Evolutionary conservation across 2,797 vertebrate species (phyloP).

Genomic region (Lagorchestes hirsutus): DNA sequence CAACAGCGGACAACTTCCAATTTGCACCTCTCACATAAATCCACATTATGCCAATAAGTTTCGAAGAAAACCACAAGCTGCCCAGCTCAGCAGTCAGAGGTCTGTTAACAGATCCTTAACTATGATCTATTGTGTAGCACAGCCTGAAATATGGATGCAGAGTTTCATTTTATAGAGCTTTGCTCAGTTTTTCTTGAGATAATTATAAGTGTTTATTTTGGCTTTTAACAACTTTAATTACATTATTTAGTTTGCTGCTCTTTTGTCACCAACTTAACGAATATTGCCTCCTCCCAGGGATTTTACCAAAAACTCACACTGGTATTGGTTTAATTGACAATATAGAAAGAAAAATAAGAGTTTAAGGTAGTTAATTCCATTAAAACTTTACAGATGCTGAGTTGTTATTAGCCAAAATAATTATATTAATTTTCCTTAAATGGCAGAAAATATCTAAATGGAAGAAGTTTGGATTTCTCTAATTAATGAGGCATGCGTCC

Average conservation of each 20-base stretch:
- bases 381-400: constrained; percentile 68
- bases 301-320: constrained; percentile 62
- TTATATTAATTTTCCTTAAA: constrained; percentile 72
- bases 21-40: constrained; percentile 90
- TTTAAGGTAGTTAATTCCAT: constrained; percentile 73
- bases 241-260: constrained; percentile 87
- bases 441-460: constrained; percentile 69
- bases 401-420: constrained; percentile 57
- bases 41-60: constrained; percentile 87
- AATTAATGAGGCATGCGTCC: constrained; percentile 71
- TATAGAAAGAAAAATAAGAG: constrained; percentile 55
- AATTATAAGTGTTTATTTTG: constrained; percentile 91
- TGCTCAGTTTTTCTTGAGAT: constrained; percentile 83
- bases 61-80: constrained; percentile 86
- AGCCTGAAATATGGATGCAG: constrained; percentile 82
- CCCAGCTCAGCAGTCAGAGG: constrained; percentile 84
- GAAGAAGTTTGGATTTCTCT: constrained; percentile 73
- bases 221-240: constrained; percentile 90
- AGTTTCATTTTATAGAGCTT: constrained; percentile 84
- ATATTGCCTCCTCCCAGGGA: constrained; percentile 73
- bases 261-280: constrained; percentile 83
- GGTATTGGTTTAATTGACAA: constrained; percentile 72
- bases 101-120: constrained; percentile 90
- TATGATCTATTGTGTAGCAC: constrained; percentile 86
- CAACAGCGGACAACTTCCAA: constrained; percentile 85